These are phyloP conservation scores for Masticophis lateralis DNA, from an alignment of 2,797 vertebrate genomes.

Conservation along the genomic window DNA sequence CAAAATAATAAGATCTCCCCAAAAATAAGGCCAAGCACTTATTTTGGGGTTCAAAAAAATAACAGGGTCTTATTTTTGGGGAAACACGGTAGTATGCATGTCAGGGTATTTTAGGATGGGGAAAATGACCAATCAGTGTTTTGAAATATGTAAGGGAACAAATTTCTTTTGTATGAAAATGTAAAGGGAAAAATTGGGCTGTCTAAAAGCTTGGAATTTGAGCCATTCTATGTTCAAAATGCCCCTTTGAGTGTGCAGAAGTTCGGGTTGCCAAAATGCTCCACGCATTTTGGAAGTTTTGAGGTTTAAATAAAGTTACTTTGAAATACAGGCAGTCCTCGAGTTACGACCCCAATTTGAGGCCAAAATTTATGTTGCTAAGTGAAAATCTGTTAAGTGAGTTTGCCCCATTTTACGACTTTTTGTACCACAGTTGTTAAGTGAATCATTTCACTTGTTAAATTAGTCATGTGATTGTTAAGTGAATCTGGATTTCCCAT, in stretches of 20 bases:
- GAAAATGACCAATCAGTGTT: background rate
- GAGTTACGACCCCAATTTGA: no score
- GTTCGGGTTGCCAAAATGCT: background rate
- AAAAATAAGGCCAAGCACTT: no score
- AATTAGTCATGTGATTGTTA: no score
- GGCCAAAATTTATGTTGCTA: no score
- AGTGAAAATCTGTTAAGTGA: no score
- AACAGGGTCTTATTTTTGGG: no score
- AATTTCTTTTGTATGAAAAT: background rate
- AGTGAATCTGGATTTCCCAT: no score
- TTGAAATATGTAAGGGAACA: background rate
- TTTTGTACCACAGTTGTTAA: no score
- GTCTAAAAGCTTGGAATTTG: background rate
- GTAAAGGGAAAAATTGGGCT: background rate
- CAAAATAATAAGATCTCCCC: no score
- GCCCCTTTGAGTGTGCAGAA: background rate
- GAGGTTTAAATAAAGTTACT: background rate
- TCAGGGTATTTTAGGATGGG: background rate
- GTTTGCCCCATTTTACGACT: no score
- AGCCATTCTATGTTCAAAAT: background rate
- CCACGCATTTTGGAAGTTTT: background rate
- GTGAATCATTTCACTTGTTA: no score
- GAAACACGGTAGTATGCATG: background rate
- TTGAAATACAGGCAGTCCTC: background rate
- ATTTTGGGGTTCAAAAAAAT: no score